A percentile compares a stretch with the other conserved stretches of the same genome.
phyloP scores from a whole-genome alignment of 2,113 vertebrate species.

The Orthonyx spaldingii region DNA sequence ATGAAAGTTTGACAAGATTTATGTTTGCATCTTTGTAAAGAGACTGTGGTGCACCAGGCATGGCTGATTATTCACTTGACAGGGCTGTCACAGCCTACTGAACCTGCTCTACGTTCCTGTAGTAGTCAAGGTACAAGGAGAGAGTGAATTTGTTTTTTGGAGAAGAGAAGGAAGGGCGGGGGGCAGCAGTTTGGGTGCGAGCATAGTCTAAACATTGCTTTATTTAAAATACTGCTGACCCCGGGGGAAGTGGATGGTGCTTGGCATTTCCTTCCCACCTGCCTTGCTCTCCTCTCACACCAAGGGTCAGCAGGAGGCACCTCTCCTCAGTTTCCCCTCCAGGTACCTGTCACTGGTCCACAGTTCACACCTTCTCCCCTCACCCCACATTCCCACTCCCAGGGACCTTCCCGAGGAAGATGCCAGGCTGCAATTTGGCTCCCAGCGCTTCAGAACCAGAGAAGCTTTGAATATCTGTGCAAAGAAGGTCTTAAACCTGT shows the following conservation, averaged over 20 bases:
- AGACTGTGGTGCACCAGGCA: conserved; percentile 51
- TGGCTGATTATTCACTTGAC: conserved; percentile 66
- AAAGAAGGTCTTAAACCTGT: neutral
- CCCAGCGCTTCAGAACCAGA: neutral
- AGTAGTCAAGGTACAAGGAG: neutral
- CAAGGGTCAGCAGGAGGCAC: neutral
- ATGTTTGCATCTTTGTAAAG: conserved; percentile 63
- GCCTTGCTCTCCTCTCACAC: neutral
- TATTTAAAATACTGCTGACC: neutral
- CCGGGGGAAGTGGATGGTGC: neutral
- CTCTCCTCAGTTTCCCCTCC: neutral
- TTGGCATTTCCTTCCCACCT: neutral
- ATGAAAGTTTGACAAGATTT: conserved; percentile 65
- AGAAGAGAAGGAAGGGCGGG: neutral
- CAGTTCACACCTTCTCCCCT: neutral
- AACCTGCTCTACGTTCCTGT: conserved; percentile 8
- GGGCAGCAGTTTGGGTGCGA: neutral
- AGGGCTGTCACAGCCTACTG: conserved; percentile 58
- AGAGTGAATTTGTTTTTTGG: neutral
- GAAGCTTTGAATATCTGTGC: neutral
- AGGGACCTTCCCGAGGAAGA: neutral
- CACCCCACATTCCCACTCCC: neutral
- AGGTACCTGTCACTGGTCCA: neutral
- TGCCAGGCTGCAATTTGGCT: neutral
- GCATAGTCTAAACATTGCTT: neutral